These are phyloP conservation scores for Lasioglossum oenotherae DNA, from an alignment of 2,888 invertebrate genomes.

Conservation along the genomic window DNA sequence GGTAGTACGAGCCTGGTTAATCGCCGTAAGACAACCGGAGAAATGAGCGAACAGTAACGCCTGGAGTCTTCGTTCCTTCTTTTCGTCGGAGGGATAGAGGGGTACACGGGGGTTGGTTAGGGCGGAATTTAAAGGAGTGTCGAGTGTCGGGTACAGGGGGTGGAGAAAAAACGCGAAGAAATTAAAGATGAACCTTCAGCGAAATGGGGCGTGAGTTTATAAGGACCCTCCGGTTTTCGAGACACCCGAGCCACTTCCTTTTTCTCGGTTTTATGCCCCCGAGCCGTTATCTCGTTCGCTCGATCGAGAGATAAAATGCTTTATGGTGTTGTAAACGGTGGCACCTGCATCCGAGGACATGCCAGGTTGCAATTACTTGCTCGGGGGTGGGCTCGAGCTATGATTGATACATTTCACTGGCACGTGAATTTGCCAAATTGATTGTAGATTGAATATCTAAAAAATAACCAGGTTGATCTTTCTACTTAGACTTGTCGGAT, in stretches of 20 bases:
- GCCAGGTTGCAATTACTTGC: not conserved
- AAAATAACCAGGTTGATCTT: not conserved
- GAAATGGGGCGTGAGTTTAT: conserved; percentile 84
- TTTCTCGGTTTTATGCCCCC: conserved; percentile 53
- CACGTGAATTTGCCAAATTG: not conserved
- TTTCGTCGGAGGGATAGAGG: conserved; percentile 34
- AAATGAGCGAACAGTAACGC: conserved; percentile 83
- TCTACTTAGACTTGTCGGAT: not conserved
- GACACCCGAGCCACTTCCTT: conserved; percentile 58
- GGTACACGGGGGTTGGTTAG: conserved; percentile 55
- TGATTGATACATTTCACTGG: not conserved
- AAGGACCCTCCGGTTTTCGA: conserved; percentile 75
- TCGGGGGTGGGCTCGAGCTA: not conserved
- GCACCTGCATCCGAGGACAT: not conserved
- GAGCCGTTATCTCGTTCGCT: conserved; percentile 45
- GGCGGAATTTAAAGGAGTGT: conserved; percentile 83
- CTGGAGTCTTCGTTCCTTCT: conserved; percentile 55
- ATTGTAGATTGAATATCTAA: not conserved
- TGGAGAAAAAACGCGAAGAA: conserved; percentile 81
- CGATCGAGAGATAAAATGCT: conserved; percentile 60
- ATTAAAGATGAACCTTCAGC: conserved; percentile 84
- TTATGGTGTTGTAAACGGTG: conserved; percentile 32
- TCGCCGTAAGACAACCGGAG: conserved; percentile 84
- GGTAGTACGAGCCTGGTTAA: conserved; percentile 81
- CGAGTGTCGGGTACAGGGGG: conserved; percentile 73